phyloP scores from a whole-genome alignment of 2,113 vertebrate species.

The Mus pahari region DNA sequence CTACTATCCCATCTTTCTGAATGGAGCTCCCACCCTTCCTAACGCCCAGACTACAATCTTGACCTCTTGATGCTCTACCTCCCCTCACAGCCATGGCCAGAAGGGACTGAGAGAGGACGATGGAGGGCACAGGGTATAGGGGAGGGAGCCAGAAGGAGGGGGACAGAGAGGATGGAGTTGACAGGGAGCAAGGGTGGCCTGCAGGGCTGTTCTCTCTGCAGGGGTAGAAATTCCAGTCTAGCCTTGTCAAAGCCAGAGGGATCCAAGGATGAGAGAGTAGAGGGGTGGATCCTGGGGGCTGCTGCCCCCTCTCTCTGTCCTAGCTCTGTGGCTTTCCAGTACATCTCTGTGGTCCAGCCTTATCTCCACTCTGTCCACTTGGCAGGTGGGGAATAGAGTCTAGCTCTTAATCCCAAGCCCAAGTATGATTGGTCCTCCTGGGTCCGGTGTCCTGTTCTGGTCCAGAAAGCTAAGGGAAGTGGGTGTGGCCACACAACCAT shows the following conservation, averaged over 20 bases:
- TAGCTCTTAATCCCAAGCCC: not conserved
- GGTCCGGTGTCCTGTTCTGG: no score
- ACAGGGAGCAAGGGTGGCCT: not conserved
- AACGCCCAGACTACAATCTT: not conserved
- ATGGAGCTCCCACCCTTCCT: not conserved
- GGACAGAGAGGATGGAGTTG: not conserved
- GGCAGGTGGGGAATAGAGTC: not conserved
- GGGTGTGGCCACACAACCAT: not conserved
- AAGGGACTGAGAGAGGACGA: not conserved
- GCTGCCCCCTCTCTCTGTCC: not conserved
- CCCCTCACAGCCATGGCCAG: not conserved
- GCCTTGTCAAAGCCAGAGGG: not conserved
- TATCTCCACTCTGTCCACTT: not conserved
- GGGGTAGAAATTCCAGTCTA: not conserved
- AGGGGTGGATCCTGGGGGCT: not conserved
- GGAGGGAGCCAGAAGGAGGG: not conserved
- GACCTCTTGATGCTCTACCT: not conserved
- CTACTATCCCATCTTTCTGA: not conserved
- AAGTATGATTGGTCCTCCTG: not conserved
- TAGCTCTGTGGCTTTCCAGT: not conserved
- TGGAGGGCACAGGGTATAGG: not conserved
- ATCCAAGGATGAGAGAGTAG: not conserved
- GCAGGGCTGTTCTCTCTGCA: not conserved
- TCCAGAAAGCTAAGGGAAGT: not conserved
- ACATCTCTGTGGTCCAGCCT: not conserved